Conservation (phyloP, 2,797 vertebrate genomes). For the Lemur catta region DNA sequence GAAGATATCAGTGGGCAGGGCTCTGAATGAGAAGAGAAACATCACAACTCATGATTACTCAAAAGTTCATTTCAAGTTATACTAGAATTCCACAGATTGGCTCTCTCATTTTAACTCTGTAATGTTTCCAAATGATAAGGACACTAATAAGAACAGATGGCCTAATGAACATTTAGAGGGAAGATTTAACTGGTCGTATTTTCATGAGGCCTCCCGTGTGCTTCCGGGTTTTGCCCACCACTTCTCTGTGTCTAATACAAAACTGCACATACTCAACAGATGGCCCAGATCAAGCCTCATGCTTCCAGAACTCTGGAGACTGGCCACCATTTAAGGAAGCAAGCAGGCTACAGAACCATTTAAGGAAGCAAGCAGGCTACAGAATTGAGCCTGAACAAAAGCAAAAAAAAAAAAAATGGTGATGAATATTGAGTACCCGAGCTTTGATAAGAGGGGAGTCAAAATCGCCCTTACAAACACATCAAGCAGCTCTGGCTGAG, state of each 20-base stretch:
- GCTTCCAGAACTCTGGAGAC: conserved; percentile 61
- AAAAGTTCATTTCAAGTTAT: conserved; percentile 65
- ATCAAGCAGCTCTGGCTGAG: conserved; percentile 1
- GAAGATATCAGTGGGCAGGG: conserved; percentile 46
- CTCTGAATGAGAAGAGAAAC: conserved; percentile 35
- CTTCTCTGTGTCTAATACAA: conserved; percentile 46
- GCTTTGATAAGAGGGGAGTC: conserved; percentile 41
- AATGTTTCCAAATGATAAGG: conserved; percentile 66
- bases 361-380: conserved; percentile 32
- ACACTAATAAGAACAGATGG: conserved; percentile 67
- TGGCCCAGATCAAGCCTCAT: conserved; percentile 48
- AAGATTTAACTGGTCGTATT: conserved; percentile 58
- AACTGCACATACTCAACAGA: conserved; percentile 54
- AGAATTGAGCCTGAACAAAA: conserved; percentile 41
- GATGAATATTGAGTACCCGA: conserved; percentile 36
- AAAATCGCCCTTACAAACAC: neutral
- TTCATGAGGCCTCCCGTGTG: conserved; percentile 53
- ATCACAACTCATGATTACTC: conserved; percentile 13
- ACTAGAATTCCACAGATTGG: conserved; percentile 29
- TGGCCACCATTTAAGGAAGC: conserved; percentile 55
- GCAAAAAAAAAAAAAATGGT: conserved; percentile 1
- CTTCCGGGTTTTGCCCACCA: conserved; percentile 58
- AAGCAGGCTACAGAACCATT: neutral
- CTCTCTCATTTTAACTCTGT: neutral
- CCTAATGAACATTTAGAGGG: conserved; percentile 73